phyloP scores from a whole-genome alignment of 2,888 invertebrate genomes.

The Iphiclides podalirius region DNA sequence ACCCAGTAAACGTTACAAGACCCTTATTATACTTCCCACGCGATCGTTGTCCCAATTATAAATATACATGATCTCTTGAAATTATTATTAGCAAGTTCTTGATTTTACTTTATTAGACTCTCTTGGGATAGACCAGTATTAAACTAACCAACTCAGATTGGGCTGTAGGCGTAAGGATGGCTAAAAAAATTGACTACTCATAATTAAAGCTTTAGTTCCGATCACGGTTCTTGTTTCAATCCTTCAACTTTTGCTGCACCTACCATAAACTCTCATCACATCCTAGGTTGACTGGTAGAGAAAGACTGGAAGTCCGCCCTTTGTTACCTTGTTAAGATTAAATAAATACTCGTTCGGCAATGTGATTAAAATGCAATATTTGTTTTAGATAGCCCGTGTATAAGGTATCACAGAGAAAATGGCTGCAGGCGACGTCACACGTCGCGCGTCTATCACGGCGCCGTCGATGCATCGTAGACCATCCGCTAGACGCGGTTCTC shows the following conservation, averaged over 20 bases:
- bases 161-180: not conserved
- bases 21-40: constrained; percentile 16
- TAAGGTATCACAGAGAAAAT: constrained; percentile 38
- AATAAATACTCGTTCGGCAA: not conserved
- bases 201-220: too few relatives aligned
- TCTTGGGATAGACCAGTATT: not conserved
- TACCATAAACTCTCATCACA: too few relatives aligned
- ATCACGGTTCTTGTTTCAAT: too few relatives aligned
- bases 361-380: not conserved
- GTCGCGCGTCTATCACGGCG: constrained; percentile 74
- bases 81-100: constrained; percentile 1
- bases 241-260: too few relatives aligned
- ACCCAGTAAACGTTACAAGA: constrained; percentile 1
- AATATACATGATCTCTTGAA: constrained; percentile 1
- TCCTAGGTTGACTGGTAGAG: too few relatives aligned
- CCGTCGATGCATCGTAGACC: constrained; percentile 77
- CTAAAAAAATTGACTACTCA: not conserved
- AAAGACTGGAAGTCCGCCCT: too few relatives aligned
- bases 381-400: not conserved
- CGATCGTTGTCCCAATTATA: not conserved
- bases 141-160: not conserved
- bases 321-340: too few relatives aligned
- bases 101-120: not conserved
- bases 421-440: constrained; percentile 75
- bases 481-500: constrained; percentile 80